Evolutionary conservation across 2,113 vertebrate genomes (phyloP).

Genomic region (Rhodinocichla rosea): DNA sequence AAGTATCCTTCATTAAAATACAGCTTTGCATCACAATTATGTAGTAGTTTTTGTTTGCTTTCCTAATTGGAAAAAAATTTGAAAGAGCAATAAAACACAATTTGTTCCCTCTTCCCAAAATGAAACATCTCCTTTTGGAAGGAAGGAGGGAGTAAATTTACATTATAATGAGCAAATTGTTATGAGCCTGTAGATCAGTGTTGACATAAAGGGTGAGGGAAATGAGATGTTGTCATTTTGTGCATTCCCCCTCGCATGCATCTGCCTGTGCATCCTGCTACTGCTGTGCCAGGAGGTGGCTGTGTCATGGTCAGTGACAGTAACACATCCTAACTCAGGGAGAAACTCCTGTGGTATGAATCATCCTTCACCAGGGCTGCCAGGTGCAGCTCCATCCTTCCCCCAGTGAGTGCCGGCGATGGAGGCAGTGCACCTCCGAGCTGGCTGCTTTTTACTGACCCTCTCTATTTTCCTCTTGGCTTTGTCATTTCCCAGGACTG

Average conservation of each 20-base stretch:
- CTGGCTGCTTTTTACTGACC: neutral
- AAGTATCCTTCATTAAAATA: constrained; percentile 1
- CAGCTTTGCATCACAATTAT: constrained; percentile 18
- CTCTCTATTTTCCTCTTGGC: neutral
- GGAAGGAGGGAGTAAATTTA: constrained; percentile 39
- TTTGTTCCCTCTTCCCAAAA: constrained; percentile 48
- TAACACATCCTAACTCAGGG: neutral
- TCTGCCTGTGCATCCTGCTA: neutral
- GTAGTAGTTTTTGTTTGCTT: constrained; percentile 41
- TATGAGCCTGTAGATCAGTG: constrained; percentile 15
- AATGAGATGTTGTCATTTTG: constrained; percentile 32
- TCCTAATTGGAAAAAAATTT: constrained; percentile 51
- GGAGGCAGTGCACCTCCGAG: neutral
- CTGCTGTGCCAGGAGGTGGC: neutral
- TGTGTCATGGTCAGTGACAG: neutral
- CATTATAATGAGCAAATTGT: constrained; percentile 38
- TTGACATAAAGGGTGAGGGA: constrained; percentile 11
- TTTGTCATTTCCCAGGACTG: neutral
- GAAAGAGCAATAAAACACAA: constrained; percentile 43
- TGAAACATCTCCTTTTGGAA: constrained; percentile 34
- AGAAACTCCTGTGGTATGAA: neutral
- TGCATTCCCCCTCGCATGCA: neutral
- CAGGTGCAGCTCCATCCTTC: neutral
- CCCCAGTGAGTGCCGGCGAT: rapidly evolving
- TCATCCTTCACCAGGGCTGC: neutral